phyloP scores from a whole-genome alignment of 2,113 vertebrate genomes.

The Atherinomorus stipes region DNA sequence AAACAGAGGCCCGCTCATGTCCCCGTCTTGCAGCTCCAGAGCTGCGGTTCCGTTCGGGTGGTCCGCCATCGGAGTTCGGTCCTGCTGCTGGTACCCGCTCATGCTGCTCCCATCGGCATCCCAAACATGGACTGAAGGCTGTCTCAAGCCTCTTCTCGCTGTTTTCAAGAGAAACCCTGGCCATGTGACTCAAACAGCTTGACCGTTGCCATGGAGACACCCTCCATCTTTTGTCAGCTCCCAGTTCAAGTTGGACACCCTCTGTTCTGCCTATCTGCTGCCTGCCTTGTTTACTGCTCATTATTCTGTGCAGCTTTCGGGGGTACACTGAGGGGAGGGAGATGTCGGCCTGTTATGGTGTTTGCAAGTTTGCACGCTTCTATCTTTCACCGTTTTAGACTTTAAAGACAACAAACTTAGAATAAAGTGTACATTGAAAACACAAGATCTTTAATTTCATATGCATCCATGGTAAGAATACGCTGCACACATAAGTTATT shows the following conservation, averaged over 20 bases:
- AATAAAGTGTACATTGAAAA: not conserved
- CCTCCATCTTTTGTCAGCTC: constrained; percentile 56
- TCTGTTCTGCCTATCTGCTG: constrained; percentile 7
- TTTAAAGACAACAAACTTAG: not conserved
- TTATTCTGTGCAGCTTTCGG: constrained; percentile 65
- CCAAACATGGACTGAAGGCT: constrained; percentile 46
- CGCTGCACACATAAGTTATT: too few species aligned
- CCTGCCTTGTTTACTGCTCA: constrained; percentile 73
- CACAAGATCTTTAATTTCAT: not conserved
- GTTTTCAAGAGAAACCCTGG: constrained; percentile 50
- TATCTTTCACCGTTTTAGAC: not conserved
- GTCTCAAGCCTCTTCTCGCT: constrained; percentile 33
- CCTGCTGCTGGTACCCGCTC: constrained; percentile 56
- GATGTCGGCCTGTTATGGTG: constrained; percentile 46
- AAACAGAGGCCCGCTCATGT: constrained; percentile 37
- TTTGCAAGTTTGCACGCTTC: constrained; percentile 23
- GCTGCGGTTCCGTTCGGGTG: constrained; percentile 55
- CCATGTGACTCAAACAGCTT: constrained; percentile 73
- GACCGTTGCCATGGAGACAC: constrained; percentile 66
- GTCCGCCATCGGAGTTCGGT: constrained; percentile 18
- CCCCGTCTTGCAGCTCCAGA: constrained; percentile 43
- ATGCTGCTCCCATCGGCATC: constrained; percentile 64
- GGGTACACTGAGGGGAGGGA: constrained; percentile 43
- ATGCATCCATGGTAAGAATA: too few species aligned
- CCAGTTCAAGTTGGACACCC: constrained; percentile 41